Percentiles rank a stretch among this genome's conserved stretches.
These are phyloP conservation scores for Thumatha senex DNA, from an alignment of 2,888 invertebrate genomes.

Conservation along the genomic window DNA sequence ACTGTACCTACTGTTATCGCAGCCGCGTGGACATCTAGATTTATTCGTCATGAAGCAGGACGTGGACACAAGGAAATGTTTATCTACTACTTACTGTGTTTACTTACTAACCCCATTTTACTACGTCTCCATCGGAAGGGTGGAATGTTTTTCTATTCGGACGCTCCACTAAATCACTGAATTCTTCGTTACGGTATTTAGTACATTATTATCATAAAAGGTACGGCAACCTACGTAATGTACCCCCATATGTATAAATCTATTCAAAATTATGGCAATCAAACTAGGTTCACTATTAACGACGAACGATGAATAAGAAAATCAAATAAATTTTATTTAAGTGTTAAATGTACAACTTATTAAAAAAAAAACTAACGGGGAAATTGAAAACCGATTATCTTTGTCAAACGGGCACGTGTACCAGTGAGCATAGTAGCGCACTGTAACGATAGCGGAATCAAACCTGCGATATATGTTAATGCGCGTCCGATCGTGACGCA, in stretches of 20 bases:
- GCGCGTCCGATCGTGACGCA: slow-evolving; percentile 79
- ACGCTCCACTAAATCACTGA: slow-evolving; percentile 2
- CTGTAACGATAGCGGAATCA: slow-evolving; percentile 67
- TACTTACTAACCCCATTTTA: slow-evolving; percentile 46
- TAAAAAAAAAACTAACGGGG: background rate
- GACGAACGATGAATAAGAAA: background rate
- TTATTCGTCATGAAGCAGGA: slow-evolving; percentile 66
- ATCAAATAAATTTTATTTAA: too few relatives aligned
- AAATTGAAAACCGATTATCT: background rate
- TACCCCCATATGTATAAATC: too few relatives aligned
- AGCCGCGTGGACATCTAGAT: slow-evolving; percentile 65
- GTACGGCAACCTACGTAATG: too few relatives aligned
- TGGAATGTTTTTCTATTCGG: slow-evolving; percentile 12
- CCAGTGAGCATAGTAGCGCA: slow-evolving; percentile 29
- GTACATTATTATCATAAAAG: background rate
- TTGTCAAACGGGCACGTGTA: slow-evolving; percentile 25
- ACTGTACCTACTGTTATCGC: slow-evolving; percentile 46
- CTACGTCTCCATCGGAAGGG: slow-evolving; percentile 32
- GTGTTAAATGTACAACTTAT: background rate
- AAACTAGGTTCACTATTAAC: background rate
- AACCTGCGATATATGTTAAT: slow-evolving; percentile 79
- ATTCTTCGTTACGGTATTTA: background rate
- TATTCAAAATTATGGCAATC: background rate
- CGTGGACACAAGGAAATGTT: slow-evolving; percentile 68
- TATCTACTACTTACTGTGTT: slow-evolving; percentile 58